phyloP scores from a whole-genome alignment of 2,888 invertebrate genomes.

The Eumerus sabulonum region DNA sequence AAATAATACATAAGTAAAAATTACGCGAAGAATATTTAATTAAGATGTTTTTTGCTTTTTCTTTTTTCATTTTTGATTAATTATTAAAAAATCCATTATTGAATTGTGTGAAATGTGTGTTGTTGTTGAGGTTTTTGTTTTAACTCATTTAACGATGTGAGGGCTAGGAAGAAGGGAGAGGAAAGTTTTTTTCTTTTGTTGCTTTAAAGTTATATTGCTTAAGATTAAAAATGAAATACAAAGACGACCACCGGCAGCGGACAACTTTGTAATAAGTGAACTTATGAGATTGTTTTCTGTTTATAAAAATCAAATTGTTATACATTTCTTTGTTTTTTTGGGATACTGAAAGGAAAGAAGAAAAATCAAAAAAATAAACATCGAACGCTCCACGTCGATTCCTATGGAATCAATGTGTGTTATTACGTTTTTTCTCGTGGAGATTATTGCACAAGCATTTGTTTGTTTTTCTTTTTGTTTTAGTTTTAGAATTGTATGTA shows the following conservation, averaged over 20 bases:
- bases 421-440: slow-evolving; percentile 60
- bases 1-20: slow-evolving; percentile 65
- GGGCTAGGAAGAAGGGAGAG: background rate
- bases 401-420: slow-evolving; percentile 48
- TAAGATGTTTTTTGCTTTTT: too few species aligned
- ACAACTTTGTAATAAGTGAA: slow-evolving; percentile 45
- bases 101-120: slow-evolving; percentile 12
- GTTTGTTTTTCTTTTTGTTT: slow-evolving; percentile 31
- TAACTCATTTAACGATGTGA: slow-evolving; percentile 15
- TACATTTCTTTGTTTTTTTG: slow-evolving; percentile 17
- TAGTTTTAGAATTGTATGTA: slow-evolving; percentile 17
- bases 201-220: too few species aligned
- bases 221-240: slow-evolving; percentile 36
- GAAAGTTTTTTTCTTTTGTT: too few species aligned
- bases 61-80: background rate
- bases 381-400: slow-evolving; percentile 8
- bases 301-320: slow-evolving; percentile 70
- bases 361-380: background rate
- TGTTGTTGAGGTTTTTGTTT: too few species aligned
- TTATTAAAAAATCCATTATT: too few species aligned
- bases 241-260: too few species aligned
- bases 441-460: slow-evolving; percentile 67
- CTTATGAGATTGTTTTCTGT: slow-evolving; percentile 72
- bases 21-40: slow-evolving; percentile 53
- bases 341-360: slow-evolving; percentile 24